phyloP scores from a whole-genome alignment of 2,888 invertebrate genomes.

The Fragum sueziense region DNA sequence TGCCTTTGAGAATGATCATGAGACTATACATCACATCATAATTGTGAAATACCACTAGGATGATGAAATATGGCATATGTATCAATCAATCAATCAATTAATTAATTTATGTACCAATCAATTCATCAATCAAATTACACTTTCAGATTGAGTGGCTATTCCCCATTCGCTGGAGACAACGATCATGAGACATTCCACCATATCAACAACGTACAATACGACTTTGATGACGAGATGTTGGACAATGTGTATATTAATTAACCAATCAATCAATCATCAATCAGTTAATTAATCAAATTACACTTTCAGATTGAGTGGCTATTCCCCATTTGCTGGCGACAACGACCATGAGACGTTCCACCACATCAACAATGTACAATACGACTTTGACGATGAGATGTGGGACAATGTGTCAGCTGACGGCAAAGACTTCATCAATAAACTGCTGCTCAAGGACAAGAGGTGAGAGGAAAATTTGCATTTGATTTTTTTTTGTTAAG shows the following conservation, averaged over 20 bases:
- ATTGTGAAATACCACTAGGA: too few relatives aligned
- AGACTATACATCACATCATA: too few relatives aligned
- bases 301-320: slow-evolving; percentile 78
- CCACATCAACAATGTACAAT: slow-evolving; percentile 76
- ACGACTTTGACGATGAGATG: slow-evolving; percentile 78
- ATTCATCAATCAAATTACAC: too few relatives aligned
- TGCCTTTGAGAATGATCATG: too few relatives aligned
- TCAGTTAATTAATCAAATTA: too few relatives aligned
- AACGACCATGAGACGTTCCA: slow-evolving; percentile 77
- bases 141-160: slow-evolving; percentile 79
- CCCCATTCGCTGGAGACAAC: slow-evolving; percentile 80
- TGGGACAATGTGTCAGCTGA: slow-evolving; percentile 79
- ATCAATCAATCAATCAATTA: too few relatives aligned
- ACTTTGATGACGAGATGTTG: slow-evolving; percentile 80
- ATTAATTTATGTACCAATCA: too few relatives aligned
- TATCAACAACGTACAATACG: slow-evolving; percentile 76
- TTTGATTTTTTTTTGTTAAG: too few relatives aligned
- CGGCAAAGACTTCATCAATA: slow-evolving; percentile 80
- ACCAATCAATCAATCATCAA: too few relatives aligned
- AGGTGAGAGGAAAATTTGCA: slow-evolving; percentile 63
- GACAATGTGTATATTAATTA: slow-evolving; percentile 77
- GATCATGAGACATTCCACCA: slow-evolving; percentile 77
- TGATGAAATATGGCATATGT: too few relatives aligned
- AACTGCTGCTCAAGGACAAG: slow-evolving; percentile 75
- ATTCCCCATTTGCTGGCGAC: slow-evolving; percentile 81